These are phyloP conservation scores for Hypocryptadius cinnamomeus DNA, from an alignment of 2,113 vertebrate species.

Conservation along the genomic window DNA sequence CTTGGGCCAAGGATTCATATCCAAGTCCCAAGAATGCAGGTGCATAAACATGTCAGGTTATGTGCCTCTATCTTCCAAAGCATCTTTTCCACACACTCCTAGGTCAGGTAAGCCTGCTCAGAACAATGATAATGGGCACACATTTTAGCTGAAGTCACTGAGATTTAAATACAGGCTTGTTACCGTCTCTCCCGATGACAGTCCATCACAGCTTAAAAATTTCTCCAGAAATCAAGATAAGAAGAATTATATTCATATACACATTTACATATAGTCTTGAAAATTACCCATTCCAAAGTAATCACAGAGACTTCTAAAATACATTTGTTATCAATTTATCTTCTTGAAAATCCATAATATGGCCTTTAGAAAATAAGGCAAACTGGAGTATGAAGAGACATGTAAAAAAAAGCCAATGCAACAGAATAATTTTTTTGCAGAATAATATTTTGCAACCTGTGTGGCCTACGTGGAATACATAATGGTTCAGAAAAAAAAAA, in stretches of 20 bases:
- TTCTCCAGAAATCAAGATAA: not conserved
- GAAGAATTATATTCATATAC: not conserved
- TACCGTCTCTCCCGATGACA: not conserved
- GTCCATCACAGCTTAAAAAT: not conserved
- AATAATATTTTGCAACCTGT: slow-evolving; percentile 39
- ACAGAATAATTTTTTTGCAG: slow-evolving; percentile 17
- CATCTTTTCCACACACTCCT: not conserved
- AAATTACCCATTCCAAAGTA: slow-evolving; percentile 1
- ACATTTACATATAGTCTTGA: not conserved
- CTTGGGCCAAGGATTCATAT: not conserved
- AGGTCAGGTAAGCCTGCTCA: not conserved
- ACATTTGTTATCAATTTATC: slow-evolving; percentile 8
- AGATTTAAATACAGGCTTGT: not conserved
- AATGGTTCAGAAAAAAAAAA: not conserved
- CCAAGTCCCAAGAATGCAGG: not conserved
- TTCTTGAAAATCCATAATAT: not conserved
- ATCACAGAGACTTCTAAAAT: not conserved
- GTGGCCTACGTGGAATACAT: not conserved
- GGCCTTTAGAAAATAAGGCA: not conserved
- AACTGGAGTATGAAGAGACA: not conserved
- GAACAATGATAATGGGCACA: not conserved
- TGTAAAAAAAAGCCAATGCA: not conserved
- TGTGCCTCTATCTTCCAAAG: not conserved
- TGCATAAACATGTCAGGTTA: not conserved
- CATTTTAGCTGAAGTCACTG: not conserved